Percentiles rank a stretch among this genome's conserved stretches.
Conservation (phyloP, 1,140 invertebrate species). For the Chelonus insularis region DNA sequence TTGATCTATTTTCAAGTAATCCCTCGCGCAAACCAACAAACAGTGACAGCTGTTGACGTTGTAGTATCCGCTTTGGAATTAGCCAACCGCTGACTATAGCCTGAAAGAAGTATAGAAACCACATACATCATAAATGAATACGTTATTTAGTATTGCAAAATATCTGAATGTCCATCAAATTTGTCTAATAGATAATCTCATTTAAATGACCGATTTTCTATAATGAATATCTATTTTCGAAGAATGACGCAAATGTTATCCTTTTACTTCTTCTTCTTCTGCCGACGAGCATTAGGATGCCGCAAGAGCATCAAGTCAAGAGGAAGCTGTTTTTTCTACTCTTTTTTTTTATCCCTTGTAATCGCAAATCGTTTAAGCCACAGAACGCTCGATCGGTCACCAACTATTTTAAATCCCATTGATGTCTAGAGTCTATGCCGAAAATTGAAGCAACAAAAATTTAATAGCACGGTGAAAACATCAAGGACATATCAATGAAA, state of each 20-base stretch:
- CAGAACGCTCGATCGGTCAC: conserved; percentile 31
- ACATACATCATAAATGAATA: background rate
- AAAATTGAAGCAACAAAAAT: background rate
- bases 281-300: background rate
- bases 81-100: conserved; percentile 17
- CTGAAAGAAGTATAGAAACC: background rate
- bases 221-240: background rate
- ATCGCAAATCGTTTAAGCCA: conserved; percentile 38
- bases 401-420: conserved; percentile 21
- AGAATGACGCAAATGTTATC: no score
- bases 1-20: conserved; percentile 48
- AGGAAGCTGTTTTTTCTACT: background rate
- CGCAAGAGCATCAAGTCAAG: conserved; percentile 19
- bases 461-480: background rate
- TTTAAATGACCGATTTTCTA: background rate
- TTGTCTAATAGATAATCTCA: no score
- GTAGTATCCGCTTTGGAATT: conserved; percentile 30
- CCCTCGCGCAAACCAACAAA: conserved; percentile 54
- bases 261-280: no score
- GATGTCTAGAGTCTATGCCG: background rate
- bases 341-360: conserved; percentile 4
- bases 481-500: background rate
- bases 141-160: background rate
- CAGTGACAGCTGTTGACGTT: conserved; percentile 53
- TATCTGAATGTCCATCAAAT: background rate